A percentile compares a stretch with the other conserved stretches of the same genome.
Conservation (phyloP, 1,140 invertebrate species). For the Diachasma alloeum region DNA sequence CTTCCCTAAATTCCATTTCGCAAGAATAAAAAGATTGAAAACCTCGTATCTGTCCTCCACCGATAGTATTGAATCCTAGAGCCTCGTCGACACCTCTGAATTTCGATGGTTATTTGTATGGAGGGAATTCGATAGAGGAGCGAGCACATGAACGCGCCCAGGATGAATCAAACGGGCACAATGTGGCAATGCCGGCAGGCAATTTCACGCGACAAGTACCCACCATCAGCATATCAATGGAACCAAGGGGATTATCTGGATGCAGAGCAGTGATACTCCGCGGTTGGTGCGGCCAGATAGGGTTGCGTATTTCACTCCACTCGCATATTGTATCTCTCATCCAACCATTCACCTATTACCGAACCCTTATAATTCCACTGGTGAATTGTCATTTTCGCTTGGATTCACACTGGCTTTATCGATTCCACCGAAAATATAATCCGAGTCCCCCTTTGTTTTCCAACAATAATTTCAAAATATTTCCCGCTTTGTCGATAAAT, state of each 20-base stretch:
- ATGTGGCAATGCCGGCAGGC: conserved; percentile 58
- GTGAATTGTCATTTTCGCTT: conserved; percentile 7
- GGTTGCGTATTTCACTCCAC: conserved; percentile 52
- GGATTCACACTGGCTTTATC: neutral
- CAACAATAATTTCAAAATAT: neutral
- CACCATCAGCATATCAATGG: conserved; percentile 66
- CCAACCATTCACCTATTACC: conserved; percentile 14
- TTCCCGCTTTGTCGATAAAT: conserved; percentile 22
- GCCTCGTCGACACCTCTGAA: neutral
- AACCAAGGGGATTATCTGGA: conserved; percentile 61
- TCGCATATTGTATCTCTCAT: conserved; percentile 29
- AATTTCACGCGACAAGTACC: conserved; percentile 67
- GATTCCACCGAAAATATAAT: neutral
- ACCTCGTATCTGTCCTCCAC: neutral
- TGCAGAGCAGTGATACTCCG: conserved; percentile 59
- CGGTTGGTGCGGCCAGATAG: conserved; percentile 62
- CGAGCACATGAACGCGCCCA: neutral
- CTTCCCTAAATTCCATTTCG: neutral
- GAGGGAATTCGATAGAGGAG: neutral
- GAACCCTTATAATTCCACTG: conserved; percentile 5
- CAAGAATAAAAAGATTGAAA: neutral
- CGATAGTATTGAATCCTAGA: conserved; percentile 19
- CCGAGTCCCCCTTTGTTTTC: neutral
- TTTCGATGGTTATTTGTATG: conserved; percentile 21
- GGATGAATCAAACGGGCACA: conserved; percentile 44